These are phyloP conservation scores for Saimiri boliviensis DNA, from an alignment of 2,113 vertebrate species.

Conservation along the genomic window DNA sequence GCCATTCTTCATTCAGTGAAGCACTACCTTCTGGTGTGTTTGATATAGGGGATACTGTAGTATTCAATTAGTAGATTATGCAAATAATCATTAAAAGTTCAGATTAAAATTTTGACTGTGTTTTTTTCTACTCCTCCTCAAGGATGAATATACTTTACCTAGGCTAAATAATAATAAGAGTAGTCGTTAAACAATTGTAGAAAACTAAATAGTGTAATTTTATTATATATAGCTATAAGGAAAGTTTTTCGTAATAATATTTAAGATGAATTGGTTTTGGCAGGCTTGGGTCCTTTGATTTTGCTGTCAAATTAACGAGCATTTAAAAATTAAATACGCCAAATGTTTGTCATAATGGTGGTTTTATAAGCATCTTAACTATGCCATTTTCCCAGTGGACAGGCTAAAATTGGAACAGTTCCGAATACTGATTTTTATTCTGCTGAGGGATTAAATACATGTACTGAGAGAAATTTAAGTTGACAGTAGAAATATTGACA, in stretches of 20 bases:
- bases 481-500: constrained; percentile 83
- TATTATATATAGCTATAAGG: not conserved
- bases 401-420: constrained; percentile 62
- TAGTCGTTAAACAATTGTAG: not conserved
- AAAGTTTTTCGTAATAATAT: not conserved
- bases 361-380: constrained; percentile 33
- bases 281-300: not conserved
- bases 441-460: constrained; percentile 53
- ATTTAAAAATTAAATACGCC: constrained; percentile 53
- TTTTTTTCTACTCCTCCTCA: not conserved
- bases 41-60: not conserved
- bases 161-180: not conserved
- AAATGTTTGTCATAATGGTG: constrained; percentile 30
- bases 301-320: constrained; percentile 40
- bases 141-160: not conserved
- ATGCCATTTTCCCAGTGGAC: constrained; percentile 40
- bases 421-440: constrained; percentile 72
- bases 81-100: not conserved
- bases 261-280: not conserved
- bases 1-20: not conserved
- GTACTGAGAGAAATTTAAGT: constrained; percentile 72
- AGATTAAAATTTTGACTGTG: not conserved
- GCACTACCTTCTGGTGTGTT: not conserved
- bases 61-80: not conserved
- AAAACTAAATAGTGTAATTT: not conserved